These are phyloP conservation scores for Nothocercus nigrocapillus DNA, from an alignment of 2,113 vertebrate species.

Conservation along the genomic window DNA sequence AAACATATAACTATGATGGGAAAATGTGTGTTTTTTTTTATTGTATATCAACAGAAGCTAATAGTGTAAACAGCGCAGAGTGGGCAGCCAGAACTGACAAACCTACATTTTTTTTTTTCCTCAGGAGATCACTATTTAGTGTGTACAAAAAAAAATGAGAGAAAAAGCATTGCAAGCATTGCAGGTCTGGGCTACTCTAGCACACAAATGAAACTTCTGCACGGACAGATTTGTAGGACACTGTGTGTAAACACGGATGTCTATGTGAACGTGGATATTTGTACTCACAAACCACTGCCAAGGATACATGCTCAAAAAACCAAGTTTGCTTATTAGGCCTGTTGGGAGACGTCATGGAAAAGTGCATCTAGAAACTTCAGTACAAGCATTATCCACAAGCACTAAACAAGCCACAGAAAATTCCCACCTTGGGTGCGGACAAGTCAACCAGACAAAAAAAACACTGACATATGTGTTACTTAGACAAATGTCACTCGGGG, in stretches of 20 bases:
- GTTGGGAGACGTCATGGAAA: rapidly evolving
- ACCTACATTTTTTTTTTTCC: neutral
- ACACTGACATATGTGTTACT: neutral
- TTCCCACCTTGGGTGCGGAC: neutral
- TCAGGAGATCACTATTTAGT: neutral
- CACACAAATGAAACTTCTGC: neutral
- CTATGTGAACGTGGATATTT: neutral
- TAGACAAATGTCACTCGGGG: neutral
- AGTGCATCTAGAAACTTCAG: rapidly evolving
- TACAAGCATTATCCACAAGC: neutral
- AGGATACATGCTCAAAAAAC: neutral
- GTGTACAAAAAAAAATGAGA: neutral
- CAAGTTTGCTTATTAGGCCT: neutral
- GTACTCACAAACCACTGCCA: neutral
- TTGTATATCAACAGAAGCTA: neutral
- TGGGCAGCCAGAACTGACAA: neutral
- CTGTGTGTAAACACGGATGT: neutral
- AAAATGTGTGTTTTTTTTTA: neutral
- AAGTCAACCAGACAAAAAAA: neutral
- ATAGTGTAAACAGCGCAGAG: neutral
- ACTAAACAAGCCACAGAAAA: neutral
- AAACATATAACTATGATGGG: neutral
- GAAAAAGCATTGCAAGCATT: neutral
- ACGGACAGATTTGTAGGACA: neutral
- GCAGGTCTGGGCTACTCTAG: neutral